Evolutionary conservation across 92 coral and sea anemone genomes (phyloP).

Genomic region (Palythoa caribaeorum): DNA sequence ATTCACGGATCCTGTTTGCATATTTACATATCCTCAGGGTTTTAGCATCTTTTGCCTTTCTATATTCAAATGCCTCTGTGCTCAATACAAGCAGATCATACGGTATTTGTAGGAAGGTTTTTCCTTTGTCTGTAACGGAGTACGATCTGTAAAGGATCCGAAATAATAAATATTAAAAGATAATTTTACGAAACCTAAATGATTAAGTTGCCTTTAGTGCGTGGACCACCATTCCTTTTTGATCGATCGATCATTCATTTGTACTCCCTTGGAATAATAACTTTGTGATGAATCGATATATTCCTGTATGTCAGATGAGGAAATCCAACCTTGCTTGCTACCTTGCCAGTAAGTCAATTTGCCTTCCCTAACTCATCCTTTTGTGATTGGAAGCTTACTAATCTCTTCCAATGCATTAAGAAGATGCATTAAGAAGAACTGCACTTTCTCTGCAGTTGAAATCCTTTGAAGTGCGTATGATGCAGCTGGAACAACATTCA

Average conservation of each 20-base stretch:
- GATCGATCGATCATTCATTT: constrained; percentile 26
- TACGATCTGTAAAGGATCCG: constrained; percentile 35
- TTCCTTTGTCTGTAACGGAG: constrained; percentile 19
- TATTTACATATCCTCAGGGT: too few species aligned
- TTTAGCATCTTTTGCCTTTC: too few species aligned
- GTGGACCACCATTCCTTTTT: constrained; percentile 56
- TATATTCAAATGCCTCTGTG: too few species aligned
- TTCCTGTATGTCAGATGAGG: constrained; percentile 50
- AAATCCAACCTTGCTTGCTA: constrained; percentile 37
- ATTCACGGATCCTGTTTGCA: too few species aligned
- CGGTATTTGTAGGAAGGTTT: too few species aligned
- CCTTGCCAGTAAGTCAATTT: constrained; percentile 56
- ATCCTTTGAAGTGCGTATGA: neutral
- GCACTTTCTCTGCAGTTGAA: constrained; percentile 43
- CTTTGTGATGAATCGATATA: constrained; percentile 43
- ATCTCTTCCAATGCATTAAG: constrained; percentile 54
- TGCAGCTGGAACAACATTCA: constrained; percentile 60
- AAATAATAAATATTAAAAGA: constrained; percentile 40
- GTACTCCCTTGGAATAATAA: constrained; percentile 45
- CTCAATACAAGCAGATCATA: too few species aligned
- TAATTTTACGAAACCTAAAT: constrained; percentile 46
- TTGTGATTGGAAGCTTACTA: constrained; percentile 28
- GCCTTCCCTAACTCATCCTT: constrained; percentile 41
- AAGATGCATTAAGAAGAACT: too few species aligned
- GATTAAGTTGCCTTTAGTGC: constrained; percentile 47